Evolutionary conservation across 1,140 invertebrate species (phyloP), one percentile per base, ranked within the genome.

Genomic region (Araneus ventricosus): DNA sequence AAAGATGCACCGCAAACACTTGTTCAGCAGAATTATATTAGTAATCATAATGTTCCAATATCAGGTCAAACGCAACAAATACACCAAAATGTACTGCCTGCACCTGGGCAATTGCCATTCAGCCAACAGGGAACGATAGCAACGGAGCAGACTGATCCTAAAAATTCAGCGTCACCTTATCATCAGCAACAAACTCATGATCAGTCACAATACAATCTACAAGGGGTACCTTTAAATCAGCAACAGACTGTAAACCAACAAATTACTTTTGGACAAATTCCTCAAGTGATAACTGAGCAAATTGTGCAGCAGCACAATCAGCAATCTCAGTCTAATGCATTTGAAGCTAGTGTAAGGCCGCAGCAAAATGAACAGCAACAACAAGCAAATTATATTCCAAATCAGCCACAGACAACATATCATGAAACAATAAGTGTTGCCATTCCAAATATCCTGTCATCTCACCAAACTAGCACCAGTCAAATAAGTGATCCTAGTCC

Each of bases 41-140:
- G 70, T 80, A 79, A 90, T 39, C 87, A 88, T 10, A 88, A 88
- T 70, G 30, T 27, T 20, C 85, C 85, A 10, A 27, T 84, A 27
- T 30, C 39, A 84, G 45, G 80, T 4, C 39, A 52, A n/a, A n/a
- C 10, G 8, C 45, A 84, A 45, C 45, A 41, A 84, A 8, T 52
- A n/a, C n/a, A 37, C 30, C 37, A 39, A 37, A 79, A 79, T 79
- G 6, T 24, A 10, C 17, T 24, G 24, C 39, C 41, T 52, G n/a
- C n/a, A 41, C 17, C 34, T 34, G 59, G 27, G 0, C 70, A 75
- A 37, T 10, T 34, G 14, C 17, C 70, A 20, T 37, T 30, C 34
- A 37, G 17, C 30, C 34, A 75, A 20, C 30, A 75, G 37, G 30
- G 17, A 34, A 5, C 70, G 5, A 34, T 75, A 22, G 17, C 30